Evolutionary conservation across 2,888 invertebrate genomes (phyloP), one percentile per base, ranked within the genome.

Genomic region (Phengaris alcon): DNA sequence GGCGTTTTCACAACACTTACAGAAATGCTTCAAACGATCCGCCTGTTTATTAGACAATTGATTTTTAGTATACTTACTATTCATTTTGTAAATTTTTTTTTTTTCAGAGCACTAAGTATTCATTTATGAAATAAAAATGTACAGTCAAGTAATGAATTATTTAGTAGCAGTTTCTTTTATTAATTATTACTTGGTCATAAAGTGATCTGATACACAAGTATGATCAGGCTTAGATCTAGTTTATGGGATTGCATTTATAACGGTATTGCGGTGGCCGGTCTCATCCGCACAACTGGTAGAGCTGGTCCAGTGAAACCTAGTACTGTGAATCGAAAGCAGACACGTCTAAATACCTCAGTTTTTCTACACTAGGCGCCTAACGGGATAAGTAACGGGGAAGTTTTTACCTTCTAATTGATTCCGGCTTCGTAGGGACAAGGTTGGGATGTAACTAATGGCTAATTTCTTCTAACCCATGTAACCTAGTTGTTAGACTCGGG

Each of bases 291-390:
- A 85, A 87, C 88, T 82, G 82, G 89, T 87, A 82, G 82, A 79
- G 78, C 84, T 73, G 82, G 85, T 83, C 80, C 79, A 81, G 88
- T 82, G 90, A 90, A 90, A 91, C 87, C 84, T 81, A 77, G 81
- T 84, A 82, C 84, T 78, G 82, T 80, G 86, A 86, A 86, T 85
- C 82, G 88, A 88, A 88, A 88, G 86, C 84, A 82, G 81, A 82
- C 82, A 79, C 79, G 79, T 81, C 80, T 81, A 78, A 79, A 80
- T 80, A 83, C 82, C 84, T 85, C 81, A 83, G 82, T 86, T 87
- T 87, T 86, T 87, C 78, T 35, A 72, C 52, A 54, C 72, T 54
- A 6, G 72, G 54, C 52, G 54, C 35, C 54, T 72, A 72, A 72
- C 72, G 72, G 72, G 52, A 13, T 80, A 79, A 81, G 78, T 72